Conservation (phyloP, 1,140 invertebrate species). For the Bombus cullumanus region DNA sequence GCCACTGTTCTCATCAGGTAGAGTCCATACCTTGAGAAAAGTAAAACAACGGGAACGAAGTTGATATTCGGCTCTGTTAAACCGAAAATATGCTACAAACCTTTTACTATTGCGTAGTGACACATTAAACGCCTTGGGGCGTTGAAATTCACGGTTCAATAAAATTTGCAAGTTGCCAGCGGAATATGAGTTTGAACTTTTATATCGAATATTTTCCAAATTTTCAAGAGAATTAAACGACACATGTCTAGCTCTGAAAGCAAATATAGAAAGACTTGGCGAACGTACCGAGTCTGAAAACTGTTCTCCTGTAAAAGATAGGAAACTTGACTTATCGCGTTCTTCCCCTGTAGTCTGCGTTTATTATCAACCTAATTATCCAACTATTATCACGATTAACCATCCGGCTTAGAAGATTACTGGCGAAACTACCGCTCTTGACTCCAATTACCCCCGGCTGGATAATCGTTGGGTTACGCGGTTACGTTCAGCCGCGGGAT, state of each 20-base stretch:
- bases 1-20: background rate
- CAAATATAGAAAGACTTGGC: too few species aligned
- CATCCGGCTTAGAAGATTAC: background rate
- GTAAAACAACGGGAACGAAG: constrained; percentile 5
- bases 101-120: too few species aligned
- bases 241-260: too few species aligned
- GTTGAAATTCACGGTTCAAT: background rate
- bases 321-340: background rate
- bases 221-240: too few species aligned
- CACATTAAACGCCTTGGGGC: background rate
- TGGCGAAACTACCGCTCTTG: background rate
- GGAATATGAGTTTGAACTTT: background rate
- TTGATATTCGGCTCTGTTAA: constrained; percentile 5
- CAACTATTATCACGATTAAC: background rate
- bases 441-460: background rate
- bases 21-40: background rate
- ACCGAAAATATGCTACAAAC: background rate
- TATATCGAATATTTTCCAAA: background rate
- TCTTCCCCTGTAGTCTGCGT: background rate
- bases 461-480: background rate
- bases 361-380: background rate
- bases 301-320: background rate
- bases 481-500: background rate
- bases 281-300: too few species aligned
- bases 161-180: background rate